Conservation (phyloP, 2,113 vertebrate genomes). For the Columba janthina region DNA sequence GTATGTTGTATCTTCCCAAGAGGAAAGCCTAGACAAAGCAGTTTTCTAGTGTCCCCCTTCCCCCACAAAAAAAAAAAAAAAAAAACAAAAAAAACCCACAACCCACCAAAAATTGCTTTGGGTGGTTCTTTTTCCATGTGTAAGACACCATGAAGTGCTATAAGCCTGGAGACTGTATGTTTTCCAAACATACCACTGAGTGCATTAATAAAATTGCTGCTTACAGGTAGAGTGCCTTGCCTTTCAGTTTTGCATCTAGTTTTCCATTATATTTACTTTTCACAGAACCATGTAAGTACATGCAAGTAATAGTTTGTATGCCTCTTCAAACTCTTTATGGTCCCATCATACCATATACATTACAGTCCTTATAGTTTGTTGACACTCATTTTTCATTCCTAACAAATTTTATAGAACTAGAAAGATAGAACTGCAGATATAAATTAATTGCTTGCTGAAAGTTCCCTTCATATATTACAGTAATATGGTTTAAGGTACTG, state of each 20-base stretch:
- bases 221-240: not conserved
- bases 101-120: not conserved
- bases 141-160: not conserved
- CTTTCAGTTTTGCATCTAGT: not conserved
- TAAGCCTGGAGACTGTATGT: not conserved
- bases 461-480: not conserved
- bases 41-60: not conserved
- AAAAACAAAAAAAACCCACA: no score
- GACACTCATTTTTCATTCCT: not conserved
- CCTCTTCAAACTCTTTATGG: not conserved
- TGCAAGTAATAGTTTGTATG: not conserved
- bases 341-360: not conserved
- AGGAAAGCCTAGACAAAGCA: not conserved
- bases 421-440: not conserved
- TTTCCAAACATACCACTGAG: not conserved
- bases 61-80: not conserved
- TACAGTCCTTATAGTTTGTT: not conserved
- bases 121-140: accelerated
- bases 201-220: not conserved
- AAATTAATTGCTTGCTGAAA: not conserved
- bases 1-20: not conserved
- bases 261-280: not conserved
- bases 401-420: not conserved
- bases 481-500: not conserved
- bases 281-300: not conserved